phyloP scores from a whole-genome alignment of 1,140 invertebrate genomes.

The Vanessa tameamea region DNA sequence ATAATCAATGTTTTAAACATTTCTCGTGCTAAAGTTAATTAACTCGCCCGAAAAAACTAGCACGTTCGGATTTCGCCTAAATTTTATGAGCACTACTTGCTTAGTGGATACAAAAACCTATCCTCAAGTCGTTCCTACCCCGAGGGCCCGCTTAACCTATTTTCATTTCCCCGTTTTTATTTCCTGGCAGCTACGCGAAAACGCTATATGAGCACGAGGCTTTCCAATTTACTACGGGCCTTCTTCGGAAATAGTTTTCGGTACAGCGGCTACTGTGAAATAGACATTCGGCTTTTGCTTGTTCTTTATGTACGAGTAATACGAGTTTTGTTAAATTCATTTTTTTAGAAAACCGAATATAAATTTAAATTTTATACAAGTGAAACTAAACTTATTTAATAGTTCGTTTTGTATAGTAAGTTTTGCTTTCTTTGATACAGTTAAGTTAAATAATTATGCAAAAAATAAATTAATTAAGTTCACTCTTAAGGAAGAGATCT shows the following conservation, averaged over 20 bases:
- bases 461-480: too few species aligned
- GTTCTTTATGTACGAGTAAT: neutral
- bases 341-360: too few species aligned
- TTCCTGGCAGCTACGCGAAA: slow-evolving; percentile 51
- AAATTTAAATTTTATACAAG: too few species aligned
- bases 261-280: slow-evolving; percentile 49
- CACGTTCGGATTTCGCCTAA: slow-evolving; percentile 21
- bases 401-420: too few species aligned
- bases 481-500: too few species aligned
- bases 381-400: too few species aligned
- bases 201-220: slow-evolving; percentile 48
- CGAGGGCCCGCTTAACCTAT: slow-evolving; percentile 70
- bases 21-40: neutral
- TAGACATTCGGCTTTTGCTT: slow-evolving; percentile 17
- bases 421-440: too few species aligned
- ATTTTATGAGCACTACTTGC: slow-evolving; percentile 29
- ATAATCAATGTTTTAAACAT: neutral
- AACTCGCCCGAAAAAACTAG: neutral
- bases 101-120: slow-evolving; percentile 58
- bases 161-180: slow-evolving; percentile 73
- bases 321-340: neutral
- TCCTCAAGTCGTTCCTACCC: slow-evolving; percentile 48
- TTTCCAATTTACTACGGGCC: slow-evolving; percentile 64
- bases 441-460: too few species aligned
- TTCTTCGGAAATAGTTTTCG: slow-evolving; percentile 52